Evolutionary conservation across 2,113 vertebrate species (phyloP).

Genomic region (Rhinoderma darwinii): DNA sequence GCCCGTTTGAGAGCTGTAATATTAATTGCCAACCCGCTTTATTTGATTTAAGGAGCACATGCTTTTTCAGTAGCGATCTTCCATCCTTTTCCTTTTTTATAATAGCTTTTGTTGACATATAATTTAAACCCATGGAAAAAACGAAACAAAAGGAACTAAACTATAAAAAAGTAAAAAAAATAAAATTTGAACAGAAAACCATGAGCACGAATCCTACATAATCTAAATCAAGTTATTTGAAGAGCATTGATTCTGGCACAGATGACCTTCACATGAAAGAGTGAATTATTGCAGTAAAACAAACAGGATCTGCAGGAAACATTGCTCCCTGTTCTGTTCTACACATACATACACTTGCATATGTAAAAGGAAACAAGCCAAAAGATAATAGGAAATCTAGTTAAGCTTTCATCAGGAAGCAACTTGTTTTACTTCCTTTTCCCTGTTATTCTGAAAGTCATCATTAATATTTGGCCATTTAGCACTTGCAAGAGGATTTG

Average conservation of each 20-base stretch:
- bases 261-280: constrained; percentile 24
- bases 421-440: constrained; percentile 49
- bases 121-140: background rate
- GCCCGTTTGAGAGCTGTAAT: background rate
- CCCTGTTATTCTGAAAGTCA: constrained; percentile 31
- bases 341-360: constrained; percentile 22
- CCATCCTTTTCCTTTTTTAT: background rate
- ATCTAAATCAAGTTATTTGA: background rate
- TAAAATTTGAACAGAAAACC: background rate
- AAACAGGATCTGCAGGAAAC: constrained; percentile 54
- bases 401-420: constrained; percentile 53
- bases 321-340: constrained; percentile 9
- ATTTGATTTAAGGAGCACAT: background rate
- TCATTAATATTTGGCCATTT: constrained; percentile 35
- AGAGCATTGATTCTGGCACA: background rate
- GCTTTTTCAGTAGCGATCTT: background rate
- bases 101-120: background rate
- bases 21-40: background rate
- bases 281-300: constrained; percentile 50
- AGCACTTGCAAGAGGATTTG: background rate
- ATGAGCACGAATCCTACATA: background rate
- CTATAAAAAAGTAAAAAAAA: background rate
- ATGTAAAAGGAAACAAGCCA: constrained; percentile 50
- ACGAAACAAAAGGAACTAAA: background rate
- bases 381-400: constrained; percentile 58